Percentiles rank a stretch among this genome's conserved stretches.
These are phyloP conservation scores for Nasonia vitripennis DNA, from an alignment of 1,140 invertebrate species.

Conservation along the genomic window DNA sequence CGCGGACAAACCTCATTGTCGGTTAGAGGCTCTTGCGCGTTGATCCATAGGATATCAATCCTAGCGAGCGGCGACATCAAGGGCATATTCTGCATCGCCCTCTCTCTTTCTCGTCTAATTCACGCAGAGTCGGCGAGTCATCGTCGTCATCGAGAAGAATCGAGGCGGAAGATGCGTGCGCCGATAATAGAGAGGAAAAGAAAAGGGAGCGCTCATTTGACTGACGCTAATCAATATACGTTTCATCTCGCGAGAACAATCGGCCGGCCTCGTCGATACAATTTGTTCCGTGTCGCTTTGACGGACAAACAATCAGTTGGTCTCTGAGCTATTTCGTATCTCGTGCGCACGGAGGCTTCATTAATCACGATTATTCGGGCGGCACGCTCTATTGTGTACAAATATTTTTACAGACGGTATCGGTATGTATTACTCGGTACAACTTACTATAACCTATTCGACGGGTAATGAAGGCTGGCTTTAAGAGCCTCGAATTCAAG, in stretches of 20 bases:
- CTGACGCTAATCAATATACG: constrained; percentile 49
- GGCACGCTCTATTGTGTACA: background rate
- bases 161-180: background rate
- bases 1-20: background rate
- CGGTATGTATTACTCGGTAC: background rate
- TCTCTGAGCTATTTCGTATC: background rate
- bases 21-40: background rate
- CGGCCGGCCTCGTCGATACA: background rate
- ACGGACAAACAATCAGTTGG: constrained; percentile 39
- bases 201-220: constrained; percentile 20
- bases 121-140: constrained; percentile 19
- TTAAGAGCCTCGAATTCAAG: no score
- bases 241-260: constrained; percentile 33
- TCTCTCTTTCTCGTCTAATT: constrained; percentile 19
- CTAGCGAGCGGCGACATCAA: constrained; percentile 41
- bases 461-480: no score
- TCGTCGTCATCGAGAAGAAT: constrained; percentile 41
- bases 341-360: background rate
- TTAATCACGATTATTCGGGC: constrained; percentile 40
- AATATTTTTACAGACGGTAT: constrained; percentile 39
- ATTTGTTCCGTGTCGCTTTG: constrained; percentile 41
- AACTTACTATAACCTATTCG: background rate
- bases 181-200: background rate
- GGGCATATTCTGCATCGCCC: constrained; percentile 2
- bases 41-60: constrained; percentile 5